Conservation (phyloP, 2,888 invertebrate species). For the Melangyna quadrimaculata region DNA sequence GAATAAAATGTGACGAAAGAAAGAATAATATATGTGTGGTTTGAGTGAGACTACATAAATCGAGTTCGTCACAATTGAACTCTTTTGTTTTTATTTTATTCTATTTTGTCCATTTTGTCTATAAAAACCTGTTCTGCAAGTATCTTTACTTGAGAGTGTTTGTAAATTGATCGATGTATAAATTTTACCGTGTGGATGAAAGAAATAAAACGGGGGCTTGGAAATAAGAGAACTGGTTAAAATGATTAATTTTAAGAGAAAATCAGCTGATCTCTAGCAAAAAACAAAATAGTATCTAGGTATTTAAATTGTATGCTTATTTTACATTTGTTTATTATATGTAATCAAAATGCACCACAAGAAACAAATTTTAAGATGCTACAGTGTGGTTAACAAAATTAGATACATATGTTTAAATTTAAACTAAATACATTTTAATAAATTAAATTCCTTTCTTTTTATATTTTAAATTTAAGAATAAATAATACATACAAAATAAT, state of each 20-base stretch:
- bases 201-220: neutral
- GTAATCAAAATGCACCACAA: neutral
- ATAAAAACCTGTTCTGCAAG: conserved; percentile 63
- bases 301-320: neutral
- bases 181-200: neutral
- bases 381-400: neutral
- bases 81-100: conserved; percentile 36
- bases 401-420: no score
- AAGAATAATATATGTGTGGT: neutral
- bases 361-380: neutral
- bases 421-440: no score
- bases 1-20: conserved; percentile 2
- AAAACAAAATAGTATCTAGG: neutral
- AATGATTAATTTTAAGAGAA: conserved; percentile 21
- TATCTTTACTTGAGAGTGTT: conserved; percentile 8
- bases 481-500: no score
- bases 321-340: neutral
- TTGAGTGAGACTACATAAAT: neutral
- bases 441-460: no score
- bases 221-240: conserved; percentile 10
- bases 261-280: conserved; percentile 50
- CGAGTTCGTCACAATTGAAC: conserved; percentile 52
- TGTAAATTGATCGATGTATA: conserved; percentile 7
- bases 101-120: conserved; percentile 22
- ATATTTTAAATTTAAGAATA: no score